These are phyloP conservation scores for Daptonema setosum DNA, from an alignment of 2,888 invertebrate genomes.

Conservation along the genomic window DNA sequence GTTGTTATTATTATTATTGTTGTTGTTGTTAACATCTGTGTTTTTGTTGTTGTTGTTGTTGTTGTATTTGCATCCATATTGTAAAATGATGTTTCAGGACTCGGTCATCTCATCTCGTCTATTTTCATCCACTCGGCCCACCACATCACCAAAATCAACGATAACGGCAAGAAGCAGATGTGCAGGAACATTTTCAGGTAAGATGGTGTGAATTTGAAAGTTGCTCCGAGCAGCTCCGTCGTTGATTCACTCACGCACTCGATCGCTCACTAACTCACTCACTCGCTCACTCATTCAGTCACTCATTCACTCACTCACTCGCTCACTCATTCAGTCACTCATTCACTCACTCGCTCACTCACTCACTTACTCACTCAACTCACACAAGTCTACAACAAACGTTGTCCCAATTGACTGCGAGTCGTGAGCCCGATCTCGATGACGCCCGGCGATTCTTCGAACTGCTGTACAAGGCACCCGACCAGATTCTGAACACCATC, in stretches of 20 bases:
- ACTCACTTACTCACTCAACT: no score
- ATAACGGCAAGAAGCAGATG: constrained; percentile 49
- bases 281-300: no score
- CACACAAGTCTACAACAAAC: constrained; percentile 44
- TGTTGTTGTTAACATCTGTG: no score
- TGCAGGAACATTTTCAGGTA: constrained; percentile 60
- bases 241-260: no score
- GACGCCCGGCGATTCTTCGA: constrained; percentile 70
- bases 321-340: no score
- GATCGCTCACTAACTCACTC: no score
- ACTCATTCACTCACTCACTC: no score
- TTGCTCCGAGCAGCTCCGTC: no score
- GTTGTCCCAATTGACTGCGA: constrained; percentile 53
- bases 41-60: no score
- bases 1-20: no score
- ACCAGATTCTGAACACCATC: constrained; percentile 59
- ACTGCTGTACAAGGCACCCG: constrained; percentile 55
- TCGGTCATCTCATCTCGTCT: constrained; percentile 58
- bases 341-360: no score
- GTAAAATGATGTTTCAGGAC: constrained; percentile 40
- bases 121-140: constrained; percentile 56
- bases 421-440: constrained; percentile 54
- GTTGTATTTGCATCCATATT: not conserved
- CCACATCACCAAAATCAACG: constrained; percentile 54
- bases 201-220: no score